Evolutionary conservation across 2,888 invertebrate species (phyloP).

Genomic region (Watsonalla binaria): DNA sequence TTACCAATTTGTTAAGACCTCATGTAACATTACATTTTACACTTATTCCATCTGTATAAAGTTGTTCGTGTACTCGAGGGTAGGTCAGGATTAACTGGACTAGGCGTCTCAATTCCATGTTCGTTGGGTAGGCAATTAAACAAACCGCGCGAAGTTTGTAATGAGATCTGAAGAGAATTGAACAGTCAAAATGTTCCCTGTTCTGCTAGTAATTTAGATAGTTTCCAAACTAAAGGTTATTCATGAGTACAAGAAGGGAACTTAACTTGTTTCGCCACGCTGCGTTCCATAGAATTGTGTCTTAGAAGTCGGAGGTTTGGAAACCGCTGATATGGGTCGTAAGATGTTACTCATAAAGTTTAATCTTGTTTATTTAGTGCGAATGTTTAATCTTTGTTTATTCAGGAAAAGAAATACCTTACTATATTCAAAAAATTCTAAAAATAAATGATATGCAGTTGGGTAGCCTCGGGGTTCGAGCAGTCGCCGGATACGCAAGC

Average conservation of each 20-base stretch:
- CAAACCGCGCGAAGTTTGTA: slow-evolving; percentile 41
- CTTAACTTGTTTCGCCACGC: neutral
- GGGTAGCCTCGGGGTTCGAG: too few relatives aligned
- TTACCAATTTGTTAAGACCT: slow-evolving; percentile 24
- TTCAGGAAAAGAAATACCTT: too few relatives aligned
- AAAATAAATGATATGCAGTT: too few relatives aligned
- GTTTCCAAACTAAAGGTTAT: slow-evolving; percentile 18
- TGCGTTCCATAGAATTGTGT: neutral
- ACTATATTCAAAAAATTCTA: too few relatives aligned
- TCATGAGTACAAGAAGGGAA: neutral
- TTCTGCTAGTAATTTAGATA: slow-evolving; percentile 21
- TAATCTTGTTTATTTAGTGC: too few relatives aligned
- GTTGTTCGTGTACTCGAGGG: slow-evolving; percentile 1
- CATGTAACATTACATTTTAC: slow-evolving; percentile 8
- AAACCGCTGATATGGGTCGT: neutral
- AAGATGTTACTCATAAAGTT: neutral
- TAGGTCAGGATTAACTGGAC: slow-evolving; percentile 25
- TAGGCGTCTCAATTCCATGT: slow-evolving; percentile 25
- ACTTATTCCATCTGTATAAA: slow-evolving; percentile 6
- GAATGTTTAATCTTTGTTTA: too few relatives aligned
- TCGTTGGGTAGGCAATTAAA: slow-evolving; percentile 41
- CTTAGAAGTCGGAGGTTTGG: neutral
- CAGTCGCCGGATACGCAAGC: too few relatives aligned
- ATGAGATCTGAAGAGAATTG: slow-evolving; percentile 42
- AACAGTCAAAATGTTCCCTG: slow-evolving; percentile 34